These are phyloP conservation scores for Helarctos malayanus DNA, from an alignment of 2,797 vertebrate species.

Conservation along the genomic window DNA sequence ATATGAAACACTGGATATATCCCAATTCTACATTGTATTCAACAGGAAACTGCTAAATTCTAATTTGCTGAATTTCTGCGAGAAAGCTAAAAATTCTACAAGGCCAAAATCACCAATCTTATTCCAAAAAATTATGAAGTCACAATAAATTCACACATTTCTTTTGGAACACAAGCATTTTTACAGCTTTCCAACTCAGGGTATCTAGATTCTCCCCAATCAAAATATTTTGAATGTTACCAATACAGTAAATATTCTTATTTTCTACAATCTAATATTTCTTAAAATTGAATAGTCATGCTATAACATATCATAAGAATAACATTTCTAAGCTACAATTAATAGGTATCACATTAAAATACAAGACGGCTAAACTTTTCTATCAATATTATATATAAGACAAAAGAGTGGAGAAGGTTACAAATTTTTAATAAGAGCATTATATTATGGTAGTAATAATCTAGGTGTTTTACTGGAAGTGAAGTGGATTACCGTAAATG, in stretches of 20 bases:
- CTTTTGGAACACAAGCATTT: constrained; percentile 7
- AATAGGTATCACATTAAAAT: constrained; percentile 87
- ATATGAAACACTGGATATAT: constrained; percentile 27
- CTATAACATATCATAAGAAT: constrained; percentile 68
- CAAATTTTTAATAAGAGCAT: constrained; percentile 94
- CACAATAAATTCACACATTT: background rate
- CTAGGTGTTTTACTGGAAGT: constrained; percentile 96
- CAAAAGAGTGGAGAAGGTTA: constrained; percentile 90
- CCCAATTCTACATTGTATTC: background rate
- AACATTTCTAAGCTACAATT: constrained; percentile 77
- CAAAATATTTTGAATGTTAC: background rate
- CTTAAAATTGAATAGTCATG: constrained; percentile 49
- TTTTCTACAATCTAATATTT: constrained; percentile 62
- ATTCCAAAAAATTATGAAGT: constrained; percentile 46
- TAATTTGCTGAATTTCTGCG: constrained; percentile 33
- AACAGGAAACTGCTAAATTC: constrained; percentile 51
- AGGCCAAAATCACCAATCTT: background rate
- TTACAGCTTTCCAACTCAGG: background rate
- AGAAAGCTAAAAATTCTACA: constrained; percentile 29
- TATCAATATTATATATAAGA: constrained; percentile 91
- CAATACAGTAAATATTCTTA: constrained; percentile 33
- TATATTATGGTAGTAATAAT: constrained; percentile 94
- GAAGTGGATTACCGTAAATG: constrained; percentile 97
- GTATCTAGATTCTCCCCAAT: background rate
- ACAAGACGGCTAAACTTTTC: constrained; percentile 90